Base-by-base conservation (phyloP, 2,888 invertebrate genomes). In the Agrochola macilenta region DNA sequence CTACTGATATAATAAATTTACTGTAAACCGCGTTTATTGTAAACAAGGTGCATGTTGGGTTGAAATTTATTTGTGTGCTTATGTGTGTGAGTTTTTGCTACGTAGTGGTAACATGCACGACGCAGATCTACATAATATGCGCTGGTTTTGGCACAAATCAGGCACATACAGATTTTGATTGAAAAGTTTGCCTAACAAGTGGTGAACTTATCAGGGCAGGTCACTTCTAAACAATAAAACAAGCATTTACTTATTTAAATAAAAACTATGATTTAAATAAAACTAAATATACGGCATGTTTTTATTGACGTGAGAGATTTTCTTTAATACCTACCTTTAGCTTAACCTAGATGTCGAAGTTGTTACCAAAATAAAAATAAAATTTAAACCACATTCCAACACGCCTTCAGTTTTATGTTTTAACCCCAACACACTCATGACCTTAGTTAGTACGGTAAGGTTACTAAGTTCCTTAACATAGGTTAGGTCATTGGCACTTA, bases 1-100 rank as follows among this genome's bases (percentile, higher is more conserved):
- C 52, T 49, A 66, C 54, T 61, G 57, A 74, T 81, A 81, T 69
- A 73, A 74, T 79, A 78, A 63, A 74, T 64, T 69, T 68, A 49
- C 61, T 70, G 61, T 66, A 65, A 49, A 20, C 54, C 65, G 17
- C 35, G 39, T 73, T 69, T 66, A 69, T 78, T 73, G 58, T 72
- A 82, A 78, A 77, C 77, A 76, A 81, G 54, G 65, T 66, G 46
- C 39, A 26, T 49, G 39, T 76, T 69, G 30, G 64, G 17, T 35
- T 64, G 23, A 23, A 35, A 23, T 75, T 75, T 81, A 75, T 64
- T 43, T 64, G 57, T 69, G 17, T 69, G 80, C 35, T 35, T 30
- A 68, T 49, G 35, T 74, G 43, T n/a, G n/a, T n/a, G 14, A 5
- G 26, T 54, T 74, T 79, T 66, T 66, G 49, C 52, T 54, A 4